Evolutionary conservation across 2,888 invertebrate genomes (phyloP).

Genomic region (Gnatocerus cornutus): DNA sequence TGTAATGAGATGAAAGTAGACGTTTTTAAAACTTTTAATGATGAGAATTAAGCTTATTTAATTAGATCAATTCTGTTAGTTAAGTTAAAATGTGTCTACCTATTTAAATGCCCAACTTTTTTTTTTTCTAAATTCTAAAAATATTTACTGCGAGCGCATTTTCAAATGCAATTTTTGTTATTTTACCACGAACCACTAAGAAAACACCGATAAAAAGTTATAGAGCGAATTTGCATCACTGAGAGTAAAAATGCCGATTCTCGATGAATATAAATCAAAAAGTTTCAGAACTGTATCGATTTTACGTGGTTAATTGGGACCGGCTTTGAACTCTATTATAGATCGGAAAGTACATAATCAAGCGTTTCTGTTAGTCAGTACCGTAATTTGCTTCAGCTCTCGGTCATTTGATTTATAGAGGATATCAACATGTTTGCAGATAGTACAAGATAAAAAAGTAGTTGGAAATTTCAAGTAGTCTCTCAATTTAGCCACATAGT

Average conservation of each 20-base stretch:
- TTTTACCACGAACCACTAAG: too few relatives aligned
- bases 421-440: constrained; percentile 19
- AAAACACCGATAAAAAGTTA: constrained; percentile 4
- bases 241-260: constrained; percentile 13
- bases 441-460: background rate
- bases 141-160: too few relatives aligned
- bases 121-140: too few relatives aligned
- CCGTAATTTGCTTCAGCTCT: constrained; percentile 24
- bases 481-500: too few relatives aligned
- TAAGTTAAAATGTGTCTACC: too few relatives aligned
- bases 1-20: too few relatives aligned
- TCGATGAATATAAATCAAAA: constrained; percentile 39
- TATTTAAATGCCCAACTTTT: too few relatives aligned
- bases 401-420: constrained; percentile 31
- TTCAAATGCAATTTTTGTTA: too few relatives aligned
- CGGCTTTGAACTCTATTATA: constrained; percentile 39
- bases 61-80: too few relatives aligned
- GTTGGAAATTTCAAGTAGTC: too few relatives aligned
- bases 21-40: too few relatives aligned
- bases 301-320: constrained; percentile 28
- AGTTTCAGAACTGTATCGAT: constrained; percentile 23
- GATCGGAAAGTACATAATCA: constrained; percentile 35
- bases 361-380: constrained; percentile 16
- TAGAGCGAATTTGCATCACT: constrained; percentile 22
- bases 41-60: background rate